Evolutionary conservation across 53 echinoderm and acorn worm genomes (phyloP).

Genomic region (Zoroaster sp.): DNA sequence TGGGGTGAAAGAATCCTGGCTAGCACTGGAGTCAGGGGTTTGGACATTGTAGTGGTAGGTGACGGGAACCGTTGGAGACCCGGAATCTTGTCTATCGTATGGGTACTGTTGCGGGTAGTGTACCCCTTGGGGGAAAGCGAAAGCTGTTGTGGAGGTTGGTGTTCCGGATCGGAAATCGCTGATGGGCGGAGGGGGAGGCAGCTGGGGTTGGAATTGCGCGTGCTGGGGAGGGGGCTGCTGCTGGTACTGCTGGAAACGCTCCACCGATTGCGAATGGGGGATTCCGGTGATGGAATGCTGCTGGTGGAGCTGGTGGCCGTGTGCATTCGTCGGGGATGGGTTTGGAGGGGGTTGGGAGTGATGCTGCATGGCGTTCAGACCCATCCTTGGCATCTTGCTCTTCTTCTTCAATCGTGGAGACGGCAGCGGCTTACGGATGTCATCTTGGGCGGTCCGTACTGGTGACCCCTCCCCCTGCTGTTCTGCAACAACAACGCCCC

Average conservation of each 20-base stretch:
- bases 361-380: constrained; percentile 77
- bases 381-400: constrained; percentile 93
- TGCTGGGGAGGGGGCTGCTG: constrained; percentile 27
- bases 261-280: constrained; percentile 87
- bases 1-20: constrained; percentile 76
- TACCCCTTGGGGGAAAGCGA: constrained; percentile 34
- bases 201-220: constrained; percentile 33
- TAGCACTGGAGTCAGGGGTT: constrained; percentile 87
- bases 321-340: constrained; percentile 45
- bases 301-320: constrained; percentile 10
- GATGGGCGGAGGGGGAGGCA: constrained; percentile 28
- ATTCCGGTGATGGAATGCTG: constrained; percentile 50
- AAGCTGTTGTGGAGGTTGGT: constrained; percentile 8
- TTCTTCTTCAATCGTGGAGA: constrained; percentile 86
- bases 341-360: constrained; percentile 56
- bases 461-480: constrained; percentile 42
- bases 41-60: constrained; percentile 62
- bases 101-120: constrained; percentile 52
- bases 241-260: constrained; percentile 76
- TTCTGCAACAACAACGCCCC: neutral
- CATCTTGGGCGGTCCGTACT: constrained; percentile 49
- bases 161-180: constrained; percentile 35
- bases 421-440: constrained; percentile 66
- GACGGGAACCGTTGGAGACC: neutral
- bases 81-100: constrained; percentile 50